Percentiles rank a stretch among this genome's conserved stretches.
These are phyloP conservation scores for Turritopsis dohrnii DNA, from an alignment of 30 jellyfish, hydroid and myxozoan genomes.

Conservation along the genomic window DNA sequence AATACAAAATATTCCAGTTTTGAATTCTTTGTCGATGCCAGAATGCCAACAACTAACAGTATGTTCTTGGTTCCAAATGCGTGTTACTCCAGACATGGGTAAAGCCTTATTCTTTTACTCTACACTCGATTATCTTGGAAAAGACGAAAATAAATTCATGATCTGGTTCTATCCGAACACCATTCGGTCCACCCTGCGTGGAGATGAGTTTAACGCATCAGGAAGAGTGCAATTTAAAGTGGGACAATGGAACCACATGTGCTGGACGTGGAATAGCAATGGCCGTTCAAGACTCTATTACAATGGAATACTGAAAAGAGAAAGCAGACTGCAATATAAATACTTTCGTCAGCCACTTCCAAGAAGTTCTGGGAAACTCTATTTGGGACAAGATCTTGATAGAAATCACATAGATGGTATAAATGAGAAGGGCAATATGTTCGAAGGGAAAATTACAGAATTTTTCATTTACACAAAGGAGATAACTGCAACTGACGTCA, in stretches of 20 bases:
- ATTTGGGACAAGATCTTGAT: not conserved
- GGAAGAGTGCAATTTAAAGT: not conserved
- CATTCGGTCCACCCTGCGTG: not conserved
- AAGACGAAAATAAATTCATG: not conserved
- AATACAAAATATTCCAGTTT: not conserved
- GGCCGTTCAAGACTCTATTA: not conserved
- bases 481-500: not conserved
- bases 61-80: not conserved
- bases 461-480: not conserved
- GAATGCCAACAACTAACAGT: not conserved
- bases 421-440: not conserved
- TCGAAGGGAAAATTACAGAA: not conserved
- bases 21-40: not conserved
- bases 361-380: not conserved
- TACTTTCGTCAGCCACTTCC: not conserved
- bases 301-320: not conserved
- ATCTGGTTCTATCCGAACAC: not conserved
- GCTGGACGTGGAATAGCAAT: not conserved
- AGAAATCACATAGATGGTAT: not conserved
- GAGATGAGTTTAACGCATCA: not conserved
- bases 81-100: not conserved
- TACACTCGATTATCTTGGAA: not conserved
- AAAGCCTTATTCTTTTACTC: not conserved
- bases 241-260: not conserved
- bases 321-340: not conserved